phyloP scores from a whole-genome alignment of 2,797 vertebrate genomes.

The Sebastiscus albofasciatus region DNA sequence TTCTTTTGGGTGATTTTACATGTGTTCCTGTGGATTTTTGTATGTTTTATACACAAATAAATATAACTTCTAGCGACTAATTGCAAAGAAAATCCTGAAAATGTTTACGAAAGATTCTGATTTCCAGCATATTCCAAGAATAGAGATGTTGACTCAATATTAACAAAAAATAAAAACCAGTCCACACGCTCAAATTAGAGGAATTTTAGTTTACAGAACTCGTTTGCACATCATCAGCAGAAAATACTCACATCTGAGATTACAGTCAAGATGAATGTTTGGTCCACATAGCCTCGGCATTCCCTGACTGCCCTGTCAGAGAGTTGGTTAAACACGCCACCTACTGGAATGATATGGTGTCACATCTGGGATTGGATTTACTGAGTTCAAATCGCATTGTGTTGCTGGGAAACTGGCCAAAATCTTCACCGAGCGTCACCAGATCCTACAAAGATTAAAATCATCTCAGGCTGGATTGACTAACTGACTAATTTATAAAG shows the following conservation, averaged over 20 bases:
- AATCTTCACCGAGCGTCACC: not conserved
- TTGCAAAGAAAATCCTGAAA: not conserved
- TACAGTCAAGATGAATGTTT: not conserved
- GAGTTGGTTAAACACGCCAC: not conserved
- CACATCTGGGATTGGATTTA: not conserved
- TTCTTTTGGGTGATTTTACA: not conserved
- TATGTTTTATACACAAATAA: constrained; percentile 39
- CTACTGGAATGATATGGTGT: constrained; percentile 6
- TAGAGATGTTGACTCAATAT: not conserved
- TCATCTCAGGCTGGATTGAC: not conserved
- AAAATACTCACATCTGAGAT: not conserved
- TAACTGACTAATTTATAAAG: not conserved
- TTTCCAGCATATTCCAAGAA: not conserved
- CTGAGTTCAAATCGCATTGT: not conserved
- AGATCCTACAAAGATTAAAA: not conserved
- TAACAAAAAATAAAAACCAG: not conserved
- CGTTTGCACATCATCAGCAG: not conserved
- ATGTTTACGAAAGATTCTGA: not conserved
- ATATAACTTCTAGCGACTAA: not conserved
- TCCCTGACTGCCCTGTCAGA: not conserved
- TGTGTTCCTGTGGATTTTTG: not conserved
- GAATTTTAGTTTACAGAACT: not conserved
- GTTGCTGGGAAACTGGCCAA: not conserved
- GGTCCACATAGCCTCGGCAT: not conserved
- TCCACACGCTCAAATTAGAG: not conserved